Base-by-base conservation (phyloP, 2,797 vertebrate genomes). In the Intellagama lesueurii region DNA sequence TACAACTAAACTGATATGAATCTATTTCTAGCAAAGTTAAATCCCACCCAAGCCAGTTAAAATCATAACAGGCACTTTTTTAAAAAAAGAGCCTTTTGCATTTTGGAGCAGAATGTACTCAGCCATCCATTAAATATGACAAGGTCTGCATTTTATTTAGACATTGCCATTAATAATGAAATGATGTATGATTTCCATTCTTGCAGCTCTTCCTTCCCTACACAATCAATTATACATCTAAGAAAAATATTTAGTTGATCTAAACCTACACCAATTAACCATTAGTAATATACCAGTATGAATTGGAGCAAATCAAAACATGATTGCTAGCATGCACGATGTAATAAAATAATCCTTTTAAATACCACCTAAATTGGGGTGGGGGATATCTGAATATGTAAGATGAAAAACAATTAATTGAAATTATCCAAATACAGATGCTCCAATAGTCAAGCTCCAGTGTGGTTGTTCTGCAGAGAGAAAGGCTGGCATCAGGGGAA, bases 161-260 rank as follows among this genome's bases (percentile, higher is more conserved):
- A 98, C 98, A 95, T 94, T 96, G 98, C 97, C 97, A 99, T 99
- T 98, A 99, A 99, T 99, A 99, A 98, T 98, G 97, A 98, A 98
- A 98, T 98, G 98, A 98, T 98, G 97, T 97, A 97, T 95, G 96
- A 96, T 96, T 96, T 96, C 95, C 96, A 96, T 96, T 96, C 94
- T 94, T 95, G 94, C 93, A 92, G 93, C 94, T 96, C 96, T 95
- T 96, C 95, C 95, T 96, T 95, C 95, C 95, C 95, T 93, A 92
- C 88, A 94, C 95, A 97, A 97, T 97, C 96, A 97, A 97, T 97
- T 97, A 97, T 95, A 94, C 94, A 97, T 97, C 97, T 97, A 97
- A 97, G 95, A 97, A 97, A 90, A 97, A 97, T 96, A 97, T 96
- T 97, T 96, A 95, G 95, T 94, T 94, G 94, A 95, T 94, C 94